Percentiles rank a stretch among this genome's conserved stretches.
Conservation (phyloP, 1,140 invertebrate species). For the Cardiocondyla obscurior region DNA sequence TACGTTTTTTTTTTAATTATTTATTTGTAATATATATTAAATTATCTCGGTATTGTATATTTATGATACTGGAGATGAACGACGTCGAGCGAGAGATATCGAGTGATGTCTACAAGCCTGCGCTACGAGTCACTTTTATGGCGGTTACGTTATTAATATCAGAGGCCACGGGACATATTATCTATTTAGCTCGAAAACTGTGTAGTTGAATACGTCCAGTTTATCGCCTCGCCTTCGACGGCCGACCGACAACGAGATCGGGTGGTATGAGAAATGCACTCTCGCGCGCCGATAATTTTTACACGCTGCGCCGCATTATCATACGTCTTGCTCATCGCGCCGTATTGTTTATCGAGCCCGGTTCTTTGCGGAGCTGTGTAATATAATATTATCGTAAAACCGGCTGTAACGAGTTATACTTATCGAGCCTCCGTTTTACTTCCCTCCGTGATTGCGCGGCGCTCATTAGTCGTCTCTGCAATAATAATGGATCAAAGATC, state of each 20-base stretch:
- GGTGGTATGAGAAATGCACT: neutral
- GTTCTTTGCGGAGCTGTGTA: constrained; percentile 27
- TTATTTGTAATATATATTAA: neutral
- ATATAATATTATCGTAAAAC: constrained; percentile 56
- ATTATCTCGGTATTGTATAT: neutral
- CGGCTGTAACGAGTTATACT: constrained; percentile 51
- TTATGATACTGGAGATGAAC: neutral
- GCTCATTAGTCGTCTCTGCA: constrained; percentile 50
- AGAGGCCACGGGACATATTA: constrained; percentile 20
- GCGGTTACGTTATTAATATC: constrained; percentile 59
- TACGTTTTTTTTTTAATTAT: too few species aligned
- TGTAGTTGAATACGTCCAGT: constrained; percentile 25
- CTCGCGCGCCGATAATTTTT: constrained; percentile 4
- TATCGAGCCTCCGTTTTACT: constrained; percentile 59
- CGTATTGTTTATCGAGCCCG: constrained; percentile 57
- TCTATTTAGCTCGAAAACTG: constrained; percentile 64
- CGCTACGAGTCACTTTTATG: constrained; percentile 4
- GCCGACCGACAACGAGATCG: neutral
- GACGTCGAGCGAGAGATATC: too few species aligned
- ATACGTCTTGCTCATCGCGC: neutral
- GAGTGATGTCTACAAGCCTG: too few species aligned
- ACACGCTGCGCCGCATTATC: constrained; percentile 31
- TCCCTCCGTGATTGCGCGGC: constrained; percentile 56
- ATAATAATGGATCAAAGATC: constrained; percentile 49
- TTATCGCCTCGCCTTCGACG: constrained; percentile 56